Conservation (phyloP, 2,888 invertebrate species). For the Caenorhabditis sp. region DNA sequence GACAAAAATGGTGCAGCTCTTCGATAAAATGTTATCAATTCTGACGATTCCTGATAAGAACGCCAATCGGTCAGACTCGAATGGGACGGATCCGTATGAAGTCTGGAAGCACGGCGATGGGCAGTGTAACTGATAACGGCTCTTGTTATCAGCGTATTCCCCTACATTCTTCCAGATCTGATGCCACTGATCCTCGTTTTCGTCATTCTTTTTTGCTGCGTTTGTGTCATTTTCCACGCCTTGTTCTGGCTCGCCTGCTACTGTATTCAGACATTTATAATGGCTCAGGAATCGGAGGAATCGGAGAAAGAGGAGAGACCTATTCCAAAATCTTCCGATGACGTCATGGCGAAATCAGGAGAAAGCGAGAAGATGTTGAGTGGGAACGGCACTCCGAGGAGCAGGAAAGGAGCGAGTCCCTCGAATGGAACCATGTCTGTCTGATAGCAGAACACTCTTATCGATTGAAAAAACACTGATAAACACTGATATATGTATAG, state of each 20-base stretch:
- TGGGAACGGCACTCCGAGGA: constrained; percentile 26
- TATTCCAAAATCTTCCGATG: neutral
- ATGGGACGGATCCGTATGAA: constrained; percentile 26
- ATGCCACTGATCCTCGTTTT: constrained; percentile 18
- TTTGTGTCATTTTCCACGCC: constrained; percentile 28
- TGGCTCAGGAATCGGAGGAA: neutral
- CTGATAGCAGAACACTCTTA: too few species aligned
- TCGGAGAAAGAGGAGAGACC: neutral
- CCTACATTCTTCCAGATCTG: constrained; percentile 39
- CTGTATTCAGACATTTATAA: neutral
- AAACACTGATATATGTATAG: too few species aligned
- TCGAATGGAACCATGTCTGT: neutral
- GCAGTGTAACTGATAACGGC: constrained; percentile 25
- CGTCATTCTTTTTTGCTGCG: constrained; percentile 16
- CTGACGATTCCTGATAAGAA: constrained; percentile 41
- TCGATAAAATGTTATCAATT: constrained; percentile 49
- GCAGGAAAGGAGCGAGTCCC: constrained; percentile 19
- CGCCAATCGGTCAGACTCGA: constrained; percentile 18
- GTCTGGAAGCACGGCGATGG: constrained; percentile 45
- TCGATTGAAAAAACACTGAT: too few species aligned
- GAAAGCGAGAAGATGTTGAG: constrained; percentile 1
- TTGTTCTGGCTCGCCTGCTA: neutral
- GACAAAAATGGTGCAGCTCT: constrained; percentile 18
- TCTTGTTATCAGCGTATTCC: too few species aligned
- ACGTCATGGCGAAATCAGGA: neutral